Conservation (phyloP, 2,888 invertebrate genomes). For the Pachliopta kotzebuea region DNA sequence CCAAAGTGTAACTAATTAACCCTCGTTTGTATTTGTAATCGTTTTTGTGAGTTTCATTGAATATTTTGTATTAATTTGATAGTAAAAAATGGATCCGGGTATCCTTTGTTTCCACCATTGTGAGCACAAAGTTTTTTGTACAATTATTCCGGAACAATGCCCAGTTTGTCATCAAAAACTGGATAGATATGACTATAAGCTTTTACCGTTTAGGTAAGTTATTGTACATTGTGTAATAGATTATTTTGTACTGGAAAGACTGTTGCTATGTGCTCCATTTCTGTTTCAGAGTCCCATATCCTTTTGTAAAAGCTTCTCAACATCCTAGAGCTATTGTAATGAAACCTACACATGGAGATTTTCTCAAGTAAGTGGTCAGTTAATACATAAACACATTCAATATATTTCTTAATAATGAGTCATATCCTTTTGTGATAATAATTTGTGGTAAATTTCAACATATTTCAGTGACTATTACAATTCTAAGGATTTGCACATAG, state of each 20-base stretch:
- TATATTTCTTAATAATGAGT: constrained; percentile 32
- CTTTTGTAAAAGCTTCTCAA: constrained; percentile 90
- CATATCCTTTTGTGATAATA: constrained; percentile 35
- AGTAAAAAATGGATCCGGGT: constrained; percentile 84
- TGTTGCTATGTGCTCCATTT: constrained; percentile 60
- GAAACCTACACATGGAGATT: constrained; percentile 93
- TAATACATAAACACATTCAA: not conserved
- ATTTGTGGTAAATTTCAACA: constrained; percentile 31
- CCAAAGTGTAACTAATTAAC: constrained; percentile 7
- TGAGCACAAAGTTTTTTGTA: constrained; percentile 90
- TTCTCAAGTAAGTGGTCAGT: constrained; percentile 86
- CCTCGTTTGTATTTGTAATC: not conserved
- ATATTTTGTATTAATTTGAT: constrained; percentile 42
- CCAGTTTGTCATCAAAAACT: constrained; percentile 85
- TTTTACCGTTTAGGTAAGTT: constrained; percentile 87
- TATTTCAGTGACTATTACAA: constrained; percentile 88
- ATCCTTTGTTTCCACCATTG: constrained; percentile 96
- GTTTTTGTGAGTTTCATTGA: constrained; percentile 50
- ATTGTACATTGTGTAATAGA: constrained; percentile 4
- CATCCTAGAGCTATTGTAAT: constrained; percentile 91
- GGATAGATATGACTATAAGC: constrained; percentile 81
- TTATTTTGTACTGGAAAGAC: constrained; percentile 36
- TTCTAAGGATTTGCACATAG: constrained; percentile 93
- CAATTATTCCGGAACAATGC: constrained; percentile 87
- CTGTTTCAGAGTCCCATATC: constrained; percentile 88